Evolutionary conservation across 2,888 invertebrate species (phyloP), one percentile per base, ranked within the genome.

Genomic region (Dolomedes plantarius): DNA sequence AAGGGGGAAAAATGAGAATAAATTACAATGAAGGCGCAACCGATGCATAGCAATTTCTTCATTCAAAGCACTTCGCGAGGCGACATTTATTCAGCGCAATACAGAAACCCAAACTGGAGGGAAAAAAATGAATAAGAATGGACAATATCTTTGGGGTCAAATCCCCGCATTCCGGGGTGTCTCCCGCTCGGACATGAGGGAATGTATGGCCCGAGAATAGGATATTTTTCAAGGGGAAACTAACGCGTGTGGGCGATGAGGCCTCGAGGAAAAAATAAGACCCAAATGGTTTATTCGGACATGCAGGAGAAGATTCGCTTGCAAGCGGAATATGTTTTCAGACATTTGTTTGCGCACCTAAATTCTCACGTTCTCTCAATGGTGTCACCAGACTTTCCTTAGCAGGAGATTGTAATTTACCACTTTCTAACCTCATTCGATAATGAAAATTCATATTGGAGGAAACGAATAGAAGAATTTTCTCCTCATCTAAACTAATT

Each of bases 41-140:
- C 74, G 71, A 62, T 83, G 82, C 76, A 83, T 83, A 83, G 46
- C 82, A 83, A 83, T 83, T 72, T 76, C 46, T 68, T 76, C 76
- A 65, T 65, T 72, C 72, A 83, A 83, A 83, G 71, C 71, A 28
- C 32, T 50, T 74, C 29, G 74, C 65, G n/a, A n/a, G 32, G 19
- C 41, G 32, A 28, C 36, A 36, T 46, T 29, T 39, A 71, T 71
- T 71, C 46, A 28, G 13, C 11, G 39, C 36, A 11, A 68, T 68
- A 68, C 13, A 62, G 69, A 41, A n/a, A 23, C 69, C 23, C 41
- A 56, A 23, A 23, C 32, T n/a, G n/a, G 31, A 32, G 65, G 28
- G 41, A 28, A n/a, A 31, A 29, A 39, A 11, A 32, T 11, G 46
- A 31, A 19, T 41, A 36, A 41, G 41, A 62, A 56, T 69, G 77